Base-by-base conservation (phyloP, 2,888 invertebrate genomes). In the Leptura quadrifasciata region DNA sequence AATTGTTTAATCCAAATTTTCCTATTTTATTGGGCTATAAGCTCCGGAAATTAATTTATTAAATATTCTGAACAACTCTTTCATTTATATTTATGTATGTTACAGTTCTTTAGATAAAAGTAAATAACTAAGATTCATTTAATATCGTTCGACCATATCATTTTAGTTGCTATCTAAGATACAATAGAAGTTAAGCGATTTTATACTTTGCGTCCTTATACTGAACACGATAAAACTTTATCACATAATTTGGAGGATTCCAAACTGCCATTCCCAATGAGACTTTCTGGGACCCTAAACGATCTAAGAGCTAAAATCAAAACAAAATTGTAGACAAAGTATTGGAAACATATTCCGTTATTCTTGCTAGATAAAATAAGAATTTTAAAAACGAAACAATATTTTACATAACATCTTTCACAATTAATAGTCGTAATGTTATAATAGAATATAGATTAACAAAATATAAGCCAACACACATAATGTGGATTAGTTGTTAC, bases 271-370 rank as follows among this genome's bases (percentile, higher is more conserved):
- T 57, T 20, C 57, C 27, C 60, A 60, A 27, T n/a, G 60, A 60
- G 60, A 61, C 60, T 31, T 61, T 6, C 60, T 61, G 60, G 60
- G 17, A 61, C 60, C 60, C 18, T 27, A 27, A 31, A n/a, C 17
- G 17, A 61, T 61, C n/a, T 31, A 61, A 17, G 31, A 61, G 31
- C n/a, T 31, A 31, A 61, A 31, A 31, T 61, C 60, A 61, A 61
- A 61, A 61, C 17, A 31, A 31, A 61, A 61, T n/a, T 47, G 15
- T 31, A 61, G 8, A 31, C 6, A n/a, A 2, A 10, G 17, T 27
- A 5, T 27, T 17, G 15, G 17, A 47, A 47, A 47, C n/a, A 47
- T n/a, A 47, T 47, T 10, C 15, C 47, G 15, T n/a, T n/a, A 47
- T 12, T 15, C n/a, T 47, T n/a, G 47, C 47, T n/a, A 1, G n/a